Conservation (phyloP, 1,140 invertebrate species). For the Nilaparvata lugens region DNA sequence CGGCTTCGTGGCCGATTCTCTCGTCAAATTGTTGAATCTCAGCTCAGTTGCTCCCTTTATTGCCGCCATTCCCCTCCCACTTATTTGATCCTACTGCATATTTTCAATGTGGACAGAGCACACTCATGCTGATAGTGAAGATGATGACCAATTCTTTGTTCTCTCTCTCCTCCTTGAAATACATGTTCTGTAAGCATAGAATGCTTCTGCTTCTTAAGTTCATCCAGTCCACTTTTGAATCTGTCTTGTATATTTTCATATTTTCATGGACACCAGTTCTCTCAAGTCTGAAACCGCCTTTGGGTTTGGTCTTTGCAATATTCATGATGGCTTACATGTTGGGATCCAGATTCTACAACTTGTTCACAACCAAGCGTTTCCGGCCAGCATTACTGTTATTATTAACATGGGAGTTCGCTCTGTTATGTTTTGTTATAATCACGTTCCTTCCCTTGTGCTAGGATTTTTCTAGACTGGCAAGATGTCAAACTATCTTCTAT, state of each 20-base stretch:
- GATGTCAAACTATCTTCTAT: not conserved
- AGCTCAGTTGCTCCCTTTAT: conserved; percentile 52
- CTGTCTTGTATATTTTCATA: conserved; percentile 64
- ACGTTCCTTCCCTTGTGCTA: conserved; percentile 16
- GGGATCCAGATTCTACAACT: conserved; percentile 51
- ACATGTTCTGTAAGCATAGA: conserved; percentile 31
- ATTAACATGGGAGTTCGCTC: conserved; percentile 30
- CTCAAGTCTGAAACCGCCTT: conserved; percentile 36
- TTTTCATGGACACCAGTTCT: conserved; percentile 63
- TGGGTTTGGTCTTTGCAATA: conserved; percentile 47
- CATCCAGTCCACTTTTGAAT: conserved; percentile 59
- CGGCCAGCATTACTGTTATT: conserved; percentile 33
- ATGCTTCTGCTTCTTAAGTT: conserved; percentile 48
- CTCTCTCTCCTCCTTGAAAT: conserved; percentile 16
- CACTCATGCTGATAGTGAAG: not conserved
- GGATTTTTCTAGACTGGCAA: not conserved
- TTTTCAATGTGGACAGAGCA: conserved; percentile 22
- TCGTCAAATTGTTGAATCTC: conserved; percentile 47
- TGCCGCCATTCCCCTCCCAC: conserved; percentile 46
- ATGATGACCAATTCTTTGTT: conserved; percentile 5
- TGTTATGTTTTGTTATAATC: conserved; percentile 26
- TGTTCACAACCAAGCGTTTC: conserved; percentile 35
- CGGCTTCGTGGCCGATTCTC: conserved; percentile 50
- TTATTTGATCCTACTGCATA: conserved; percentile 38
- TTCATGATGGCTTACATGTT: conserved; percentile 63